Base-by-base conservation (phyloP, 2,888 invertebrate genomes). In the Drosophila subsilvestris region DNA sequence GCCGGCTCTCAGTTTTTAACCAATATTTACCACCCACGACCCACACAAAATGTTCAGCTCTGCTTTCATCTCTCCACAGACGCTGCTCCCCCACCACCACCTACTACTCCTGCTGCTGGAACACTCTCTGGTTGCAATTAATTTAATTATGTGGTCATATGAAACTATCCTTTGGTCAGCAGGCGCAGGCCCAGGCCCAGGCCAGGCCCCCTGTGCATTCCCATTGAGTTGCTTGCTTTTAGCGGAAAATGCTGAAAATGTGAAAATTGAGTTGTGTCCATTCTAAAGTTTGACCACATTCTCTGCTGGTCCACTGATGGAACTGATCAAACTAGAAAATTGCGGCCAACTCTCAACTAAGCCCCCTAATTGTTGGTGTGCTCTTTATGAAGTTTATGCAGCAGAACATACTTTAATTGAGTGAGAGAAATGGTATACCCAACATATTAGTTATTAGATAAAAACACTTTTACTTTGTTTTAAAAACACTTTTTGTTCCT, bases 111-210 rank as follows among this genome's bases (percentile, higher is more conserved):
- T 53, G 20, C 37, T 54, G n/a, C 49, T 49, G 43, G 48, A 50
- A 50, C 50, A 45, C 37, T 17, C 50, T 62, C 60, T 79, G 78
- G 70, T 72, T 76, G 80, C 88, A 88, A 87, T 86, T 87, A 87
- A 87, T 86, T 88, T 87, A 88, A 87, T 87, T 87, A 88, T 84
- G 86, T 75, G 84, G 80, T 77, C 84, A 73, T 57, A 66, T 72
- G 71, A 76, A 76, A 79, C 79, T 81, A 57, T 71, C 63, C 63
- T 70, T 70, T 70, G 79, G 69, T 70, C 77, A 79, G 56, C 43
- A 43, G 0, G 25, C 25, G 5, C 25, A 25, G 22, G 4, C 22
- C 4, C 43, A 43, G 22, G 22, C 22, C 25, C 25, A 25, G 20
- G 20, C 20, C 20, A 32, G 1, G n/a, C 60, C n/a, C 8, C 43